Conservation (phyloP, 2,113 vertebrate genomes). For the Odontesthes bonariensis region DNA sequence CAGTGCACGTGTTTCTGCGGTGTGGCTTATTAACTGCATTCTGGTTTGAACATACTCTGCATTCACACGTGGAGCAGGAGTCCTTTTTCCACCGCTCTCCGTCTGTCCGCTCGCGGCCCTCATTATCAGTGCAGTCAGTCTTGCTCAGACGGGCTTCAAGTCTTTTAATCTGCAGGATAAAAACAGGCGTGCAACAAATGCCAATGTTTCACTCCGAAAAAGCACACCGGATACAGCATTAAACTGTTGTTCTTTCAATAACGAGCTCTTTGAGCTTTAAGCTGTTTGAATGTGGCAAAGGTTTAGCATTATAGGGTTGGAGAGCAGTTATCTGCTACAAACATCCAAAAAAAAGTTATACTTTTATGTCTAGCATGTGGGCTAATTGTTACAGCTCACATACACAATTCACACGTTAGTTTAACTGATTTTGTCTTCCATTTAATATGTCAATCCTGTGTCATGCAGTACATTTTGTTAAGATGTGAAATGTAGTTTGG, state of each 20-base stretch:
- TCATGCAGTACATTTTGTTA: too few species aligned
- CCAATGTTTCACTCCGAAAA: too few species aligned
- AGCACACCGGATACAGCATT: neutral
- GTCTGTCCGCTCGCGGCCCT: conserved; percentile 83
- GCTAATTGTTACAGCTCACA: too few species aligned
- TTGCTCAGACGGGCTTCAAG: conserved; percentile 93
- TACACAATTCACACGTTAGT: too few species aligned
- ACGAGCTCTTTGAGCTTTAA: too few species aligned
- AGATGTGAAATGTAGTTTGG: too few species aligned
- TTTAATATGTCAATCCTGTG: too few species aligned
- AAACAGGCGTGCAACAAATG: neutral
- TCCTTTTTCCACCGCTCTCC: conserved; percentile 90
- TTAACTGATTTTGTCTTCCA: too few species aligned
- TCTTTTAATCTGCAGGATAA: conserved; percentile 89
- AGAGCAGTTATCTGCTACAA: neutral
- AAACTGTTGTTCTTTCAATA: neutral
- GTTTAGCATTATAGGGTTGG: neutral
- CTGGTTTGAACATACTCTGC: conserved; percentile 85
- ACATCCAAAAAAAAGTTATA: too few species aligned
- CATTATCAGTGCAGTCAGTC: conserved; percentile 89
- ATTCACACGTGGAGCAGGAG: conserved; percentile 90
- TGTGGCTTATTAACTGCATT: neutral
- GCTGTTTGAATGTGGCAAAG: too few species aligned
- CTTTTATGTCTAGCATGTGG: too few species aligned
- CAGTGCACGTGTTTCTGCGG: neutral